These are phyloP conservation scores for Sclerodermus sp. DNA, from an alignment of 2,888 invertebrate species.

Conservation along the genomic window DNA sequence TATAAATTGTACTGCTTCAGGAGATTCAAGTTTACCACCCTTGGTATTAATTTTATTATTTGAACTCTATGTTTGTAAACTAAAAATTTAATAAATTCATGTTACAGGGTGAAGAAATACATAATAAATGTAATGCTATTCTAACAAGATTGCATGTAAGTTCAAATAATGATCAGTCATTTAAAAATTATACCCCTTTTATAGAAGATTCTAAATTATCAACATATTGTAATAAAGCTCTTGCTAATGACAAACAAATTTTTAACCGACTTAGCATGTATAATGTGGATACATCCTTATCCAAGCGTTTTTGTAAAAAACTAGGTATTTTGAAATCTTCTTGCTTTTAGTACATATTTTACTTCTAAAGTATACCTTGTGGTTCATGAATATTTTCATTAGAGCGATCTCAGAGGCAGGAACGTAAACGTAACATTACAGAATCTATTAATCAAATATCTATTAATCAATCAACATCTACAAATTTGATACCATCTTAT, in stretches of 20 bases:
- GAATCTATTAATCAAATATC: conserved; percentile 4
- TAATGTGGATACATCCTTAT: conserved; percentile 30
- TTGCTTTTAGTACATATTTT: conserved; percentile 3
- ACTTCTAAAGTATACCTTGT: conserved; percentile 5
- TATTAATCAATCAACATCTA: conserved; percentile 21
- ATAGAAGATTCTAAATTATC: conserved; percentile 14
- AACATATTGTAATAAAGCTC: conserved; percentile 27
- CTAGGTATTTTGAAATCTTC: conserved; percentile 23
- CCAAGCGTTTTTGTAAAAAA: conserved; percentile 35
- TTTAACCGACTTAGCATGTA: conserved; percentile 46
- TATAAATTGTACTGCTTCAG: conserved; percentile 41
- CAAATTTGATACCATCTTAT: conserved; percentile 23
- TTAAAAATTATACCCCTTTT: conserved; percentile 26
- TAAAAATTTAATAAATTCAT: conserved; percentile 3
- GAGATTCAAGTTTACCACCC: conserved; percentile 37
- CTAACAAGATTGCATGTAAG: conserved; percentile 38
- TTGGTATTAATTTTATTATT: conserved; percentile 28
- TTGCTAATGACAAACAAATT: conserved; percentile 29
- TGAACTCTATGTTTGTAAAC: not conserved
- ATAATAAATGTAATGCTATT: conserved; percentile 41
- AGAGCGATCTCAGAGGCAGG: conserved; percentile 13
- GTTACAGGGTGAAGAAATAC: conserved; percentile 40
- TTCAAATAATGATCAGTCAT: conserved; percentile 42
- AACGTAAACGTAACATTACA: conserved; percentile 3
- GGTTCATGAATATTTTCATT: not conserved